Evolutionary conservation across 2,888 invertebrate species (phyloP).

Genomic region (Blera fallax): DNA sequence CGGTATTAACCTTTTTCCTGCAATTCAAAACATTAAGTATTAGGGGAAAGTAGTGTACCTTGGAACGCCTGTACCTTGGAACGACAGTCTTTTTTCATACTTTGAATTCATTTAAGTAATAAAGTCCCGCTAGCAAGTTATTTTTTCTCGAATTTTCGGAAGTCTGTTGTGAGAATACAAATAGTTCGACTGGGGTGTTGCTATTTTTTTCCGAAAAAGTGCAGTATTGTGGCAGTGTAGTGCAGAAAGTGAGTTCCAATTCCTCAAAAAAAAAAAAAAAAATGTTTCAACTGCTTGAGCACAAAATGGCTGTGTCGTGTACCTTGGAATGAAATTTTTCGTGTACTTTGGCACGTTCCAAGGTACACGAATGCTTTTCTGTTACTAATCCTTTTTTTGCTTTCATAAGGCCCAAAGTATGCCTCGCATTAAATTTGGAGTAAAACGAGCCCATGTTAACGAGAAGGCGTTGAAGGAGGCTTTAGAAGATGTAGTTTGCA

Average conservation of each 20-base stretch:
- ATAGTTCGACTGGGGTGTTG: not conserved
- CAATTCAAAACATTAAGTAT: no score
- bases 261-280: not conserved
- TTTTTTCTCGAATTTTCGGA: not conserved
- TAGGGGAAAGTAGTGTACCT: not conserved
- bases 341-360: not conserved
- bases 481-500: not conserved
- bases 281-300: not conserved
- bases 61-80: not conserved
- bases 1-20: no score
- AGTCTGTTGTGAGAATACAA: not conserved
- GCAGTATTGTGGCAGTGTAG: not conserved
- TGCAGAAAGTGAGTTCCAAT: not conserved
- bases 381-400: not conserved
- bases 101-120: not conserved
- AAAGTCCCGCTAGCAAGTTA: not conserved
- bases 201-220: not conserved
- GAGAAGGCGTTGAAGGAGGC: not conserved
- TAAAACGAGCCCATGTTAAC: not conserved
- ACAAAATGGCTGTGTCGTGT: not conserved
- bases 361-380: not conserved
- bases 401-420: not conserved
- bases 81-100: not conserved
- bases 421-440: not conserved
- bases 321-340: not conserved